Evolutionary conservation across 2,113 vertebrate genomes (phyloP).

Genomic region (mouse (Mus musculus)): GRCm39 chr2:160299001-160299500

Average conservation of each 20-base stretch:
- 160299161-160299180: background rate
- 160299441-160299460: background rate
- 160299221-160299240: fast-evolving
- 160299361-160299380: background rate
- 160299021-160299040: background rate
- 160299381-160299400: background rate
- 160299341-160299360: background rate
- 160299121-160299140: background rate
- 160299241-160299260: background rate
- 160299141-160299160: background rate
- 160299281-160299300: no score
- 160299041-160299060: background rate
- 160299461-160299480: background rate
- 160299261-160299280: background rate
- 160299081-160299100: background rate
- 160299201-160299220: background rate
- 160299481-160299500: background rate
- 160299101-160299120: background rate
- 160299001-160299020: background rate
- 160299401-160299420: background rate
- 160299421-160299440: background rate
- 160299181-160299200: background rate
- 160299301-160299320: background rate
- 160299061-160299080: background rate
- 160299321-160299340: background rate